These are phyloP conservation scores for Brenthis ino DNA, from an alignment of 2,888 invertebrate species.

Conservation along the genomic window DNA sequence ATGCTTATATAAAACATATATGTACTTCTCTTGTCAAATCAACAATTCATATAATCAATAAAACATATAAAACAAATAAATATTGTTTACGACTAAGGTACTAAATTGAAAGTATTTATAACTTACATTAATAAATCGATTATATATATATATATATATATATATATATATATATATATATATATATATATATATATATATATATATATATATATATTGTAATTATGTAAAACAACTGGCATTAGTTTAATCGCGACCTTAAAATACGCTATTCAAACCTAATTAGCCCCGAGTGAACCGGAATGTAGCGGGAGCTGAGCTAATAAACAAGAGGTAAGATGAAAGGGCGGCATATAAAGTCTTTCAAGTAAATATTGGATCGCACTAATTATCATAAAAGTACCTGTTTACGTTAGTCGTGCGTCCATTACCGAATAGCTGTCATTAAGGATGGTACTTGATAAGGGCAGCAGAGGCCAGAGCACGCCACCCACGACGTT, in stretches of 20 bases:
- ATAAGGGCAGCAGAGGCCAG: constrained; percentile 51
- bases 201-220: constrained; percentile 14
- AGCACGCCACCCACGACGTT: constrained; percentile 68
- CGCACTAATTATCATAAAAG: constrained; percentile 78
- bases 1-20: too few relatives aligned
- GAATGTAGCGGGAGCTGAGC: constrained; percentile 62
- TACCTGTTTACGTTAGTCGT: constrained; percentile 64
- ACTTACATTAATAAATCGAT: constrained; percentile 35
- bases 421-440: constrained; percentile 74
- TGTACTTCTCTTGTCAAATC: too few relatives aligned
- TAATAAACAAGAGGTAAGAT: constrained; percentile 68
- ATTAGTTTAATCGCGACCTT: constrained; percentile 46
- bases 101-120: constrained; percentile 4
- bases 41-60: too few relatives aligned
- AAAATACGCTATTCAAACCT: constrained; percentile 53
- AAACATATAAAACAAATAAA: background rate
- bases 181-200: too few relatives aligned
- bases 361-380: constrained; percentile 73
- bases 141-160: constrained; percentile 4
- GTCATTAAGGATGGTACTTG: constrained; percentile 64
- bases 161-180: too few relatives aligned
- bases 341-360: constrained; percentile 66
- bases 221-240: constrained; percentile 28
- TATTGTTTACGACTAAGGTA: background rate
- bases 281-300: constrained; percentile 61